phyloP scores from a whole-genome alignment of 2,888 invertebrate genomes.

The Volucella inanis region DNA sequence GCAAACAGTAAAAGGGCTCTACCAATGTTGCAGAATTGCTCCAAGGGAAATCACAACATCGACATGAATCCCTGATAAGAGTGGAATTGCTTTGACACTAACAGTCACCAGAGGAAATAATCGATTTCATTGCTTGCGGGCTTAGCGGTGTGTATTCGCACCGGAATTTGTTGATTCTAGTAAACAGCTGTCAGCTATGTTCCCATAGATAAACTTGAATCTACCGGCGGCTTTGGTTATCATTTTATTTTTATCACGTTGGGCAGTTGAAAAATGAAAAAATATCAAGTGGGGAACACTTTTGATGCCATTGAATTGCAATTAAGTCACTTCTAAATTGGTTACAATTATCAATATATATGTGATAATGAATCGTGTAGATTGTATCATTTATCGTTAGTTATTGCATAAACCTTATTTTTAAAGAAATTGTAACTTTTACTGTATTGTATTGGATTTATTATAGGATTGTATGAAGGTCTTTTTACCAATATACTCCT shows the following conservation, averaged over 20 bases:
- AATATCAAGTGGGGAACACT: background rate
- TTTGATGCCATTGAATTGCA: conserved; percentile 47
- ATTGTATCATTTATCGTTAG: conserved; percentile 28
- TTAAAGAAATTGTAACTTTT: too few species aligned
- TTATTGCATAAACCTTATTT: conserved; percentile 17
- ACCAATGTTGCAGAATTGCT: background rate
- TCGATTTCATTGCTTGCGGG: conserved; percentile 8
- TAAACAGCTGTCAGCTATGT: conserved; percentile 16
- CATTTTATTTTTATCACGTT: conserved; percentile 30
- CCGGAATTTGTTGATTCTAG: conserved; percentile 1
- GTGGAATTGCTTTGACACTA: background rate
- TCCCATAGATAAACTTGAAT: conserved; percentile 11
- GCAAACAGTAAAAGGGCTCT: background rate
- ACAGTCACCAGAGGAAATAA: conserved; percentile 20
- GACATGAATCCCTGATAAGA: background rate
- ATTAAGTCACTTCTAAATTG: conserved; percentile 59
- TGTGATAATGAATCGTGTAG: conserved; percentile 33
- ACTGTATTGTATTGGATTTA: too few species aligned
- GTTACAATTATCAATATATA: conserved; percentile 46
- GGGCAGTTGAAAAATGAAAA: background rate
- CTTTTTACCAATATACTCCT: too few species aligned
- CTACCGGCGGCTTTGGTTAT: conserved; percentile 13
- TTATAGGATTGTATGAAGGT: too few species aligned
- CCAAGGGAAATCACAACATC: background rate
- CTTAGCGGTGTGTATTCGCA: conserved; percentile 11